Evolutionary conservation across 92 coral and sea anemone species (phyloP).

Genomic region (Paragorgia papillata): DNA sequence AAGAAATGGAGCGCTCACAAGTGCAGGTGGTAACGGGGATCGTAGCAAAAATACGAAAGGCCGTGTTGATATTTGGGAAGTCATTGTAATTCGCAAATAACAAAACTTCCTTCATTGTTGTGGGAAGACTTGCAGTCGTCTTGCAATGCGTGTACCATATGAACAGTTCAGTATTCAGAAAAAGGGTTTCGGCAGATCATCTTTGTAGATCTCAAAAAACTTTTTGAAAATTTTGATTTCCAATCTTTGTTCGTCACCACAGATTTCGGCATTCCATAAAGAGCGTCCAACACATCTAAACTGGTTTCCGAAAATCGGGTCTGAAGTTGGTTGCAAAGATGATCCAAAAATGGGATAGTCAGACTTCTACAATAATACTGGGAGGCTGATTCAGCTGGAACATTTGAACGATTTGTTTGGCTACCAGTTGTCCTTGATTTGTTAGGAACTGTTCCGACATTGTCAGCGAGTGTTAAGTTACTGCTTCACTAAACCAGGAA

Average conservation of each 20-base stretch:
- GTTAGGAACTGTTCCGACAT: background rate
- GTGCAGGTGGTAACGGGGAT: slow-evolving; percentile 8
- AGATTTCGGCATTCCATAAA: slow-evolving; percentile 14
- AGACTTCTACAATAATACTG: slow-evolving; percentile 51
- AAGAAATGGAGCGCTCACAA: slow-evolving; percentile 4
- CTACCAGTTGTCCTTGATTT: slow-evolving; percentile 12
- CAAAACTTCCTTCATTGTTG: background rate
- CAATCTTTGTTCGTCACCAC: background rate
- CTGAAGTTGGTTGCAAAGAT: slow-evolving; percentile 2
- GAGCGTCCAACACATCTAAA: slow-evolving; percentile 19
- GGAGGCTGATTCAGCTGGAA: slow-evolving; percentile 44
- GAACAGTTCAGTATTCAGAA: background rate
- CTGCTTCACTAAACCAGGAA: slow-evolving; percentile 23
- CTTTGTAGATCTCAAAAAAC: slow-evolving; percentile 1
- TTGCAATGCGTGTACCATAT: background rate
- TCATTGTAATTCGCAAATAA: background rate
- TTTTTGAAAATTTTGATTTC: background rate
- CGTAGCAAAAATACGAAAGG: no score
- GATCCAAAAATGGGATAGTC: slow-evolving; percentile 53
- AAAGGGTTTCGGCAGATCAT: background rate
- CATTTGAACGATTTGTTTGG: slow-evolving; percentile 37
- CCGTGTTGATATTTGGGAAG: slow-evolving; percentile 8
- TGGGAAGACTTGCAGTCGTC: background rate
- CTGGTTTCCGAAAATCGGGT: slow-evolving; percentile 19
- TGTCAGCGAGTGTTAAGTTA: slow-evolving; percentile 7